Percentiles rank a stretch among this genome's conserved stretches.
These are phyloP conservation scores for Plemyria rubiginata DNA, from an alignment of 2,888 invertebrate species.

Conservation along the genomic window DNA sequence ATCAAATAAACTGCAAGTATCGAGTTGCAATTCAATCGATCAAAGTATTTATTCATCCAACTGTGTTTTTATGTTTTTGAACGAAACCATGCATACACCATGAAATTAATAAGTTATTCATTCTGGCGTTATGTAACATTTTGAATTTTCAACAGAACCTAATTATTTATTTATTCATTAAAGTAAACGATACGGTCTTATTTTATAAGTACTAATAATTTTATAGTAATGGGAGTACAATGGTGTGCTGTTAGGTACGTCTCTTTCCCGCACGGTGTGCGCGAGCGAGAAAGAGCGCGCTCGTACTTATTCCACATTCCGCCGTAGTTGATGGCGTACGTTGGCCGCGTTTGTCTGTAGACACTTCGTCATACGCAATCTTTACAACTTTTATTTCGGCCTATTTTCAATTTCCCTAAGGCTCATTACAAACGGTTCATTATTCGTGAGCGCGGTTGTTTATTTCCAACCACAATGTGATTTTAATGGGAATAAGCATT, in stretches of 20 bases:
- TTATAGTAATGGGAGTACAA: background rate
- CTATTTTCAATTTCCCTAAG: constrained; percentile 42
- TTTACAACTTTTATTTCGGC: constrained; percentile 58
- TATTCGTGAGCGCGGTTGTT: constrained; percentile 12
- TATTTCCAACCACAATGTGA: constrained; percentile 46
- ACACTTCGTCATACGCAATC: constrained; percentile 47
- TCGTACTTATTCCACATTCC: constrained; percentile 55
- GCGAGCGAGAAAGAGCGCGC: constrained; percentile 35
- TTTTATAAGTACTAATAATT: constrained; percentile 4
- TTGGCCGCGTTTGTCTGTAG: constrained; percentile 57
- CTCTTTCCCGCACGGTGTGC: constrained; percentile 16
- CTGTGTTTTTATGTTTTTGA: constrained; percentile 18
- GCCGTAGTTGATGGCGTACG: constrained; percentile 59
- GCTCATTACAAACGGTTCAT: constrained; percentile 14
- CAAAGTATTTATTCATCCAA: constrained; percentile 17
- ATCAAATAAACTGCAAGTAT: constrained; percentile 24
- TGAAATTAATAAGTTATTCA: background rate
- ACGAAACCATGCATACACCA: constrained; percentile 1
- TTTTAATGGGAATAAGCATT: constrained; percentile 45
- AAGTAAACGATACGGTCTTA: constrained; percentile 17
- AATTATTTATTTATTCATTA: background rate
- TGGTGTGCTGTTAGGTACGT: background rate
- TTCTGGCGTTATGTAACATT: constrained; percentile 16
- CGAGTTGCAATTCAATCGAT: constrained; percentile 15
- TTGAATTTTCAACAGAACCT: constrained; percentile 47